Percentiles rank a stretch among this genome's conserved stretches.
phyloP scores from a whole-genome alignment of 2,888 invertebrate genomes.

The Pammene aurita region DNA sequence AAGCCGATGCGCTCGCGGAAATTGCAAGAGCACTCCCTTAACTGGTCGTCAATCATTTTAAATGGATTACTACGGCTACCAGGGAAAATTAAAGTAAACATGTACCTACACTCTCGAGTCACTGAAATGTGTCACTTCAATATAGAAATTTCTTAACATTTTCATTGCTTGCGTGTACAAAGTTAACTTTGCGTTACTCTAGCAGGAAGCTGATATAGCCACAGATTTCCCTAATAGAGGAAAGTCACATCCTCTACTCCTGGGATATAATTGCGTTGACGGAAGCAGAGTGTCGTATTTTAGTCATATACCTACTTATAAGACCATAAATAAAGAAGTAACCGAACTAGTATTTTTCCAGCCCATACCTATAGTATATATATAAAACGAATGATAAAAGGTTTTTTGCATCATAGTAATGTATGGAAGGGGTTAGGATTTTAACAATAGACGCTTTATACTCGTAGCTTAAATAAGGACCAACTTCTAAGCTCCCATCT shows the following conservation, averaged over 20 bases:
- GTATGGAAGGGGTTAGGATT: too few species aligned
- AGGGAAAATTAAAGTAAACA: slow-evolving; percentile 15
- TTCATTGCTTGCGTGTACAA: not conserved
- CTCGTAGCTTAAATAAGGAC: too few species aligned
- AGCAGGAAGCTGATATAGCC: slow-evolving; percentile 14
- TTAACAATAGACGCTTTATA: too few species aligned
- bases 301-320: slow-evolving; percentile 8
- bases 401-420: too few species aligned
- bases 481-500: too few species aligned
- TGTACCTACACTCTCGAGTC: not conserved
- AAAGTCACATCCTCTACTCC: slow-evolving; percentile 30
- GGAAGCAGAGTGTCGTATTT: slow-evolving; percentile 13
- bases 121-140: not conserved
- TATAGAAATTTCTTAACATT: not conserved
- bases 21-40: slow-evolving; percentile 26
- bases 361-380: not conserved
- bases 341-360: not conserved
- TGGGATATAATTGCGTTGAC: slow-evolving; percentile 14
- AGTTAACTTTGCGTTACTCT: not conserved
- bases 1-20: slow-evolving; percentile 24
- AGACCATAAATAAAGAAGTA: not conserved
- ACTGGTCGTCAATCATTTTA: slow-evolving; percentile 32
- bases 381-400: too few species aligned
- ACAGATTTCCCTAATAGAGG: slow-evolving; percentile 27
- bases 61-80: slow-evolving; percentile 23